phyloP scores from a whole-genome alignment of 2,113 vertebrate genomes.

The Colistium nudipinnis region DNA sequence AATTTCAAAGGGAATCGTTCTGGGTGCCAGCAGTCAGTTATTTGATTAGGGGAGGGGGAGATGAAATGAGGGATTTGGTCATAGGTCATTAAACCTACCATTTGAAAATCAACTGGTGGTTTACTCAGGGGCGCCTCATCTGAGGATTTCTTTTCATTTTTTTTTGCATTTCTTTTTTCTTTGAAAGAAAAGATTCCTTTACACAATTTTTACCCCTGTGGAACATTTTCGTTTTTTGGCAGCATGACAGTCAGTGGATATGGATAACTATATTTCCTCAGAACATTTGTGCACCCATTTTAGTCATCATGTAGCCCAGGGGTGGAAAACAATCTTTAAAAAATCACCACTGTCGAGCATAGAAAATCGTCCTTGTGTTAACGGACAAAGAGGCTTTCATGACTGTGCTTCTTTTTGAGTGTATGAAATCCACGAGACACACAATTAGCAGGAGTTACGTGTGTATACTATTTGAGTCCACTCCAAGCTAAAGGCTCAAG shows the following conservation, averaged over 20 bases:
- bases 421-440: conserved; percentile 23
- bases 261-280: conserved; percentile 2
- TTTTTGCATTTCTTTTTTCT: background rate
- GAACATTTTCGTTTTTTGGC: background rate
- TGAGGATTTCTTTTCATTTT: background rate
- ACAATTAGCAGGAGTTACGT: background rate
- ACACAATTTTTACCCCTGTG: background rate
- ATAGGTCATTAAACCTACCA: background rate
- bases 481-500: conserved; percentile 61
- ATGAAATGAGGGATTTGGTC: background rate
- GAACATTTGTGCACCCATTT: conserved; percentile 15
- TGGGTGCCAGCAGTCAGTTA: background rate
- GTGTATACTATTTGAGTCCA: conserved; percentile 8
- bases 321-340: conserved; percentile 27
- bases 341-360: conserved; percentile 10
- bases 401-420: background rate
- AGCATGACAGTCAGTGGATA: conserved; percentile 1
- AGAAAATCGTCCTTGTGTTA: conserved; percentile 17
- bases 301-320: conserved; percentile 17
- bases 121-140: background rate
- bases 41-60: background rate
- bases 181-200: background rate
- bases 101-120: background rate
- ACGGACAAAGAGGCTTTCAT: conserved; percentile 39
- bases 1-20: background rate